Evolutionary conservation across 2,113 vertebrate genomes (phyloP), one percentile per base, ranked within the genome.

Genomic region (Phoenicopterus ruber): DNA sequence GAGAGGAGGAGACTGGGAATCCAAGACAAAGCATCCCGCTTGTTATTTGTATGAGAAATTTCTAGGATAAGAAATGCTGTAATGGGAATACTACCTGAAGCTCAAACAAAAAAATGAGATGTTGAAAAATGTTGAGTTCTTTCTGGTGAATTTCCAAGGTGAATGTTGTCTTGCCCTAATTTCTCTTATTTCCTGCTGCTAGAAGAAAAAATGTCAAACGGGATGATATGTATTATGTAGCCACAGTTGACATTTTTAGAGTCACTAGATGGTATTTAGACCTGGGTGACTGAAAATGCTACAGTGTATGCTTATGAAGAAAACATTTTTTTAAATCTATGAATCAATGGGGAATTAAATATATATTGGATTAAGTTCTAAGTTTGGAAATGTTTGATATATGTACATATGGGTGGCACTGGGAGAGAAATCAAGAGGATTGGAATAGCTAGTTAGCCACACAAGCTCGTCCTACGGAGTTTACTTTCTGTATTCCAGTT

Each of bases 241-340:
- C 44, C 42, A 49, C 44, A 72, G 84, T 0, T 92, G 84, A 82
- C 78, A 62, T 82, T 96, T 96, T 80, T 88, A 65, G 81, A 93
- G 62, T 88, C 62, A 58, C 58, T 90, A 57, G 34, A 42, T 94
- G 85, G 62, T 79, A 91, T 95, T 96, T 96, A 93, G 81, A 59
- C 57, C 77, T 52, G 73, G 21, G 25, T 91, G 91, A 87, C 54
- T 87, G 87, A 79, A 95, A 91, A 88, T 80, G 54, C 49, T 96
- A 17, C 42, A 7, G 15, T 58, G 11, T 46, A 6, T 55, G 44
- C 44, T 82, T 85, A 79, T 46, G 44, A 65, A 62, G 66, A 29
- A 94, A 88, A 49, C 28, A 10, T 20, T 57, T 90, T 42, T 85
- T 82, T n/a, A 79, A 86, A 78, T 66, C 22, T 84, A 1, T 76